Conservation (phyloP, 1,140 invertebrate genomes). For the Cherax destructor region DNA sequence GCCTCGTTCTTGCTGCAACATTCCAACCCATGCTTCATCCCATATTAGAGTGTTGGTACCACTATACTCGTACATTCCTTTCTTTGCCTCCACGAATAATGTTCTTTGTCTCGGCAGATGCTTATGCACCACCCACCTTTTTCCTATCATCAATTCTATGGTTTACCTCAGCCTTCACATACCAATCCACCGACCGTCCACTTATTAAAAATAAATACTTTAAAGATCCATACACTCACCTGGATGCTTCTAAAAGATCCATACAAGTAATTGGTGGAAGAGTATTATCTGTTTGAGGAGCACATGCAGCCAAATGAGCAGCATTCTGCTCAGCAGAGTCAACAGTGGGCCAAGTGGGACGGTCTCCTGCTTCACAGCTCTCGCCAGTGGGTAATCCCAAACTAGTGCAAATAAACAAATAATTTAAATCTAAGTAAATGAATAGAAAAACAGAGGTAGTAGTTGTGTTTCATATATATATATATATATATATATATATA, state of each 20-base stretch:
- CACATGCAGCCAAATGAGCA: slow-evolving; percentile 74
- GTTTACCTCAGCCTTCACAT: too few relatives aligned
- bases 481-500: too few relatives aligned
- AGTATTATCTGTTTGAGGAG: slow-evolving; percentile 25
- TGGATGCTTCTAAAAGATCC: slow-evolving; percentile 72
- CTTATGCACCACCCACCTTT: too few relatives aligned
- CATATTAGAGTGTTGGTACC: too few relatives aligned
- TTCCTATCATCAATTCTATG: too few relatives aligned
- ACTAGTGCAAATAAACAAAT: slow-evolving; percentile 52
- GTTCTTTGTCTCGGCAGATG: too few relatives aligned
- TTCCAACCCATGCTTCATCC: too few relatives aligned
- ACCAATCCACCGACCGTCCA: too few relatives aligned
- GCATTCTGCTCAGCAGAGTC: slow-evolving; percentile 75
- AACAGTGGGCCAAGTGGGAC: slow-evolving; percentile 73
- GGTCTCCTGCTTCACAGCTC: slow-evolving; percentile 72
- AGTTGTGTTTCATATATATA: too few relatives aligned
- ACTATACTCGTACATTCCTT: too few relatives aligned
- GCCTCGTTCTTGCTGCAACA: too few relatives aligned
- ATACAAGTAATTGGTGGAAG: slow-evolving; percentile 73
- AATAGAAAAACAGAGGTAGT: neutral
- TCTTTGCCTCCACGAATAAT: too few relatives aligned
- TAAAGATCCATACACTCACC: slow-evolving; percentile 17
- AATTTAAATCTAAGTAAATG: slow-evolving; percentile 65
- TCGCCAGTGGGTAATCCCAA: slow-evolving; percentile 61
- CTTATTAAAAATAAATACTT: neutral